These are phyloP conservation scores for Brachypteracias leptosomus DNA, from an alignment of 2,113 vertebrate species.

Conservation along the genomic window DNA sequence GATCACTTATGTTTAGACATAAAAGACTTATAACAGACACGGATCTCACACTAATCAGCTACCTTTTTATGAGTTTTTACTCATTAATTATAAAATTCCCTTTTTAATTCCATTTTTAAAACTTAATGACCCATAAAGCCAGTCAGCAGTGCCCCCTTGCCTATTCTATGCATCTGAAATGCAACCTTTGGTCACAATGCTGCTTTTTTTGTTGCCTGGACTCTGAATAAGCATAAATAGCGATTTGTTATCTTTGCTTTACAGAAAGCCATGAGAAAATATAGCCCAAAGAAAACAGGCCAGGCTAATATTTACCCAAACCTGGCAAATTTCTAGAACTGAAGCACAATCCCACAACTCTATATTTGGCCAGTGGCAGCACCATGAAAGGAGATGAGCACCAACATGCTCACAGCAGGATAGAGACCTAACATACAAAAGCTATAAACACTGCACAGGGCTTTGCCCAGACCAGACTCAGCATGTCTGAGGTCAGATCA, in stretches of 20 bases:
- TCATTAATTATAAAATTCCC: not conserved
- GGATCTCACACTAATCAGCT: not conserved
- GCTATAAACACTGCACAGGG: not conserved
- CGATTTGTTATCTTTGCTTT: not conserved
- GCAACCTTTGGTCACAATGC: rapidly evolving
- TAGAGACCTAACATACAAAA: not conserved
- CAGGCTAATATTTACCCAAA: not conserved
- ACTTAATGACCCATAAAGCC: not conserved
- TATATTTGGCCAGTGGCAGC: not conserved
- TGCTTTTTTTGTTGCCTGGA: not conserved
- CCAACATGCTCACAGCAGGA: not conserved
- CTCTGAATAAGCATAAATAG: not conserved
- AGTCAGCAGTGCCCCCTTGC: not conserved
- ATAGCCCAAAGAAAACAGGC: not conserved
- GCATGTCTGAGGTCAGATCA: not conserved
- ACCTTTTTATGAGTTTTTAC: not conserved
- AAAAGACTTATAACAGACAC: not conserved
- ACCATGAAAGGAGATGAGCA: not conserved
- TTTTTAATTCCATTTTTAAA: not conserved
- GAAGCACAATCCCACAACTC: not conserved
- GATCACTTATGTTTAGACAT: not conserved
- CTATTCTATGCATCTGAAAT: not conserved
- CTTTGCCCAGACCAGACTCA: not conserved
- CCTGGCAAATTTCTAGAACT: not conserved
- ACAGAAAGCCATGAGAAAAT: not conserved